phyloP scores from a whole-genome alignment of 2,888 invertebrate species.

The Drymonia ruficornis region DNA sequence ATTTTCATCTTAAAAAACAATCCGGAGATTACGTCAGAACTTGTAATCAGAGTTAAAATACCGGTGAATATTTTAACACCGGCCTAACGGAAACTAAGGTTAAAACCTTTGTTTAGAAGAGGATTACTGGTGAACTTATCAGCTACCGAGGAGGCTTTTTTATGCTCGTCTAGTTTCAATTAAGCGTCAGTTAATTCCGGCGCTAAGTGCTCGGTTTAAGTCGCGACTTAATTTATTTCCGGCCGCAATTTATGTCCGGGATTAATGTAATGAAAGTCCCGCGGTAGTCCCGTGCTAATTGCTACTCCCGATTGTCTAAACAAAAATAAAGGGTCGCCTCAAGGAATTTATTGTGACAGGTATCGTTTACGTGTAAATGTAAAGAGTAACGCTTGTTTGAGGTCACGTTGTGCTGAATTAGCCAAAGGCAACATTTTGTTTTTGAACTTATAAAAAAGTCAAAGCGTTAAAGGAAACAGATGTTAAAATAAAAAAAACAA shows the following conservation, averaged over 20 bases:
- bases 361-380: slow-evolving; percentile 30
- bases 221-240: slow-evolving; percentile 76
- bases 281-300: slow-evolving; percentile 65
- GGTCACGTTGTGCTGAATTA: slow-evolving; percentile 16
- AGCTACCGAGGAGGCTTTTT: slow-evolving; percentile 53
- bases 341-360: slow-evolving; percentile 38
- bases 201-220: slow-evolving; percentile 77
- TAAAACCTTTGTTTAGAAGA: slow-evolving; percentile 71
- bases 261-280: slow-evolving; percentile 76
- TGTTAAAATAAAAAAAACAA: neutral
- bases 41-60: slow-evolving; percentile 63
- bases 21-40: slow-evolving; percentile 67
- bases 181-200: slow-evolving; percentile 75
- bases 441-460: neutral
- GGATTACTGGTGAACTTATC: slow-evolving; percentile 69
- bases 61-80: slow-evolving; percentile 60
- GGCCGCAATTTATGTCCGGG: slow-evolving; percentile 73
- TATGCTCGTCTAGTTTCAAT: slow-evolving; percentile 77
- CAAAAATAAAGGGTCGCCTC: slow-evolving; percentile 56
- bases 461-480: neutral
- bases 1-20: slow-evolving; percentile 57
- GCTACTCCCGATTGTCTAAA: slow-evolving; percentile 74
- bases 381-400: slow-evolving; percentile 24
- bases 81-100: slow-evolving; percentile 47
- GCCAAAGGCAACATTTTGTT: neutral